These are phyloP conservation scores for Drosophila sproati DNA, from an alignment of 1,140 invertebrate genomes.

Conservation along the genomic window DNA sequence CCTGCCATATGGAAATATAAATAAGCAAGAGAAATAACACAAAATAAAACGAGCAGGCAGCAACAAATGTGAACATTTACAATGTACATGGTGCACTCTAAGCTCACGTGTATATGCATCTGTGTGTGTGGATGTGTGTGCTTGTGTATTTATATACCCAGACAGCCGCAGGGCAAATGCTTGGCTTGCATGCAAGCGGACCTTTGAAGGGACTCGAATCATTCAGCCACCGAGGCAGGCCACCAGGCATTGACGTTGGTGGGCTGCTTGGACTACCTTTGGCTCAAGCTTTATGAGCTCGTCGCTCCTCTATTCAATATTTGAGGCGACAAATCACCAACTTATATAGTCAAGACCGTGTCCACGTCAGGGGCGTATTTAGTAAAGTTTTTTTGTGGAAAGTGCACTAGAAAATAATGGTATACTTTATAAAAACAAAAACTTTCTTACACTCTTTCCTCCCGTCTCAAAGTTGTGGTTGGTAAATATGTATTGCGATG, in stretches of 20 bases:
- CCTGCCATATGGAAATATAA: conserved; percentile 33
- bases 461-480: no score
- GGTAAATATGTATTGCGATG: no score
- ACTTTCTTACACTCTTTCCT: no score
- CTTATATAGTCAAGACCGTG: conserved; percentile 7
- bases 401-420: no score
- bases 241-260: not conserved
- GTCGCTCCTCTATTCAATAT: conserved; percentile 48
- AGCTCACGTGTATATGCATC: conserved; percentile 14
- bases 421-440: no score
- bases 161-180: conserved; percentile 64
- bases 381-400: not conserved
- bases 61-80: conserved; percentile 37
- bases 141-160: conserved; percentile 34
- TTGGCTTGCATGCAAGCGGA: conserved; percentile 67
- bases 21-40: conserved; percentile 21
- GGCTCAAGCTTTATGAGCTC: conserved; percentile 44
- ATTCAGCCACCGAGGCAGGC: not conserved
- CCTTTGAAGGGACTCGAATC: conserved; percentile 45
- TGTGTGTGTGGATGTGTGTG: conserved; percentile 8
- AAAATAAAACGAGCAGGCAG: conserved; percentile 7
- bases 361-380: conserved; percentile 4
- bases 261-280: conserved; percentile 23
- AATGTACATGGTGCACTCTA: conserved; percentile 7
- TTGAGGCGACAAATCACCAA: conserved; percentile 42